phyloP scores from a whole-genome alignment of 2,797 vertebrate species.

The Cynopterus sphinx region DNA sequence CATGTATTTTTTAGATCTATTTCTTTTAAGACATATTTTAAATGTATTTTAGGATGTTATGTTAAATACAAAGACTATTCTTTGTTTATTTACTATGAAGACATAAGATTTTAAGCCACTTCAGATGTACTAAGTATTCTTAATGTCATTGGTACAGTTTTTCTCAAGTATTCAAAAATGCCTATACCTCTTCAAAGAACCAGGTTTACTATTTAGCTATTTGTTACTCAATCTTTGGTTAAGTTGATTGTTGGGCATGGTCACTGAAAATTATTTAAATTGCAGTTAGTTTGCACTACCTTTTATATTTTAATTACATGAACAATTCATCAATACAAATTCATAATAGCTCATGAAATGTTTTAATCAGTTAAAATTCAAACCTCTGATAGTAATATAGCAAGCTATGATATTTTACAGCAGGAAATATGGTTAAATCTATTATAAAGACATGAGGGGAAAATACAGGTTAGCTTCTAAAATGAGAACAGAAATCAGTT shows the following conservation, averaged over 20 bases:
- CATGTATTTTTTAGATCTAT: constrained; percentile 62
- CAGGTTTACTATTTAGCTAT: constrained; percentile 14
- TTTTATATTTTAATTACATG: constrained; percentile 66
- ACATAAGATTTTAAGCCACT: constrained; percentile 73
- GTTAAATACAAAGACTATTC: constrained; percentile 74
- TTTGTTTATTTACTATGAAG: constrained; percentile 66
- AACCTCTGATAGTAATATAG: constrained; percentile 75
- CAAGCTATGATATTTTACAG: constrained; percentile 66
- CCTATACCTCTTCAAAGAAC: constrained; percentile 48
- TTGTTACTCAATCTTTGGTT: constrained; percentile 40
- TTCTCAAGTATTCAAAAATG: constrained; percentile 39
- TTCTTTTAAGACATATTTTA: constrained; percentile 66
- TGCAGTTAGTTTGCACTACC: constrained; percentile 65
- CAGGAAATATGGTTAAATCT: constrained; percentile 68
- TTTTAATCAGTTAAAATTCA: constrained; percentile 72
- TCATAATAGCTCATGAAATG: constrained; percentile 32
- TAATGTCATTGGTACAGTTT: constrained; percentile 59
- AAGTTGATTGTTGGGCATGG: constrained; percentile 67
- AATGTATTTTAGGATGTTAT: constrained; percentile 69
- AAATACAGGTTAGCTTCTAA: constrained; percentile 65
- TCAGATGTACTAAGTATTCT: constrained; percentile 50
- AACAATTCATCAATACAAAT: constrained; percentile 68
- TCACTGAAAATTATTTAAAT: constrained; percentile 65
- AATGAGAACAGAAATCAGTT: constrained; percentile 46
- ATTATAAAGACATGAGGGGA: constrained; percentile 64